Conservation (phyloP, 2,888 invertebrate genomes). For the Aleiodes alternator region DNA sequence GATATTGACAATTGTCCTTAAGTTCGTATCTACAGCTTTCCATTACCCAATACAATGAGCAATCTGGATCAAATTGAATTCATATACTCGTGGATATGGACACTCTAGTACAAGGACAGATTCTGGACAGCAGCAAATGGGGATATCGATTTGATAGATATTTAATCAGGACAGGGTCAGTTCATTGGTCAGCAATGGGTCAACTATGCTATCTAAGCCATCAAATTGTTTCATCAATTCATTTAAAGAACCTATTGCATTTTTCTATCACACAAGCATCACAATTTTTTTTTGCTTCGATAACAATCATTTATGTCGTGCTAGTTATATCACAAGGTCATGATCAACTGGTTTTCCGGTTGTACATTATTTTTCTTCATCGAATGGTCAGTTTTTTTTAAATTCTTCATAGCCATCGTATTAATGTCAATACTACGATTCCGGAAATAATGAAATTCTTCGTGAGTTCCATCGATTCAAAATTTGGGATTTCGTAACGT, state of each 20-base stretch:
- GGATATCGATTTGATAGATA: constrained; percentile 40
- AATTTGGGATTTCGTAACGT: too few species aligned
- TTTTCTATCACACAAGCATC: neutral
- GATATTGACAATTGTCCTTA: too few species aligned
- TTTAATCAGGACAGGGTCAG: constrained; percentile 41
- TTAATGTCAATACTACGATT: too few species aligned
- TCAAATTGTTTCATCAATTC: constrained; percentile 4
- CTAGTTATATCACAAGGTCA: constrained; percentile 60
- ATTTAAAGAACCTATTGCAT: neutral
- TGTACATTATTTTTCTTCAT: neutral
- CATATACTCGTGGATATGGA: constrained; percentile 26
- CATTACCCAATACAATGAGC: neutral
- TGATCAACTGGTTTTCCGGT: constrained; percentile 52
- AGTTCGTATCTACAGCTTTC: too few species aligned
- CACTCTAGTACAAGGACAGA: constrained; percentile 19
- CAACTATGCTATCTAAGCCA: constrained; percentile 39
- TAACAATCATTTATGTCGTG: constrained; percentile 29
- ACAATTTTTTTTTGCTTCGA: constrained; percentile 15
- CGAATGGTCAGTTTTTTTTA: neutral
- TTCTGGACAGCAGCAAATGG: neutral
- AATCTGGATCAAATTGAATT: constrained; percentile 1
- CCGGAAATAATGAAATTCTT: too few species aligned
- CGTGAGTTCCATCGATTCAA: too few species aligned
- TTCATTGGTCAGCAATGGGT: constrained; percentile 42
- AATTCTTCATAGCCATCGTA: neutral